Conservation (phyloP, 2,113 vertebrate species). For the Cyprinus carpio region DNA sequence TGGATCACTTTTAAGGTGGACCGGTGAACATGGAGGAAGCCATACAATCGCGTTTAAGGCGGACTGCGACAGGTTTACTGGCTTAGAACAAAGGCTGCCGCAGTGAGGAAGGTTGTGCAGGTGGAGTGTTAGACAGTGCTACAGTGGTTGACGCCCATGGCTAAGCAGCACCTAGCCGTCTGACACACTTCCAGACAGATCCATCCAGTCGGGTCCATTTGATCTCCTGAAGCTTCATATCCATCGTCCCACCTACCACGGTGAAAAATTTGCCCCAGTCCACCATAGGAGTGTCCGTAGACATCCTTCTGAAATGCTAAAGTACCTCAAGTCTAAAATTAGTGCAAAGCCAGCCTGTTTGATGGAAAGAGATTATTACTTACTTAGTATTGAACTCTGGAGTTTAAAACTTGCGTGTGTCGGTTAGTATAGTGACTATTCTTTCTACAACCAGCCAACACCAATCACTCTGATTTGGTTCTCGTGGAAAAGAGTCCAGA, state of each 20-base stretch:
- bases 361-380: neutral
- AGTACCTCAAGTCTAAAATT: neutral
- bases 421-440: neutral
- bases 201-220: slow-evolving; percentile 11
- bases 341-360: neutral
- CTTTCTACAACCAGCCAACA: neutral
- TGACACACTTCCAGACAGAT: slow-evolving; percentile 28
- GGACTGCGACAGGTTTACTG: slow-evolving; percentile 35
- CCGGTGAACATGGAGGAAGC: slow-evolving; percentile 3
- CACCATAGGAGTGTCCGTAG: neutral
- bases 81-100: slow-evolving; percentile 53
- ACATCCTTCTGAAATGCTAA: neutral
- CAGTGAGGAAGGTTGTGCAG: slow-evolving; percentile 44
- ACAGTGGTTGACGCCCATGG: slow-evolving; percentile 51
- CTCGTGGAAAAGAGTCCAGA: neutral
- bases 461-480: neutral
- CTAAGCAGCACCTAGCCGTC: slow-evolving; percentile 14
- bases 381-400: neutral
- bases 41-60: slow-evolving; percentile 42
- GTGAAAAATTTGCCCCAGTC: neutral
- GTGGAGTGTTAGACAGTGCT: slow-evolving; percentile 42
- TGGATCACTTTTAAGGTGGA: slow-evolving; percentile 49
- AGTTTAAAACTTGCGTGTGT: neutral
- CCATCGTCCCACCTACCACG: neutral
- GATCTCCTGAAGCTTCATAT: slow-evolving; percentile 6